Evolutionary conservation across 2,113 vertebrate genomes (phyloP).

Genomic region (Peromyscus polionotus): DNA sequence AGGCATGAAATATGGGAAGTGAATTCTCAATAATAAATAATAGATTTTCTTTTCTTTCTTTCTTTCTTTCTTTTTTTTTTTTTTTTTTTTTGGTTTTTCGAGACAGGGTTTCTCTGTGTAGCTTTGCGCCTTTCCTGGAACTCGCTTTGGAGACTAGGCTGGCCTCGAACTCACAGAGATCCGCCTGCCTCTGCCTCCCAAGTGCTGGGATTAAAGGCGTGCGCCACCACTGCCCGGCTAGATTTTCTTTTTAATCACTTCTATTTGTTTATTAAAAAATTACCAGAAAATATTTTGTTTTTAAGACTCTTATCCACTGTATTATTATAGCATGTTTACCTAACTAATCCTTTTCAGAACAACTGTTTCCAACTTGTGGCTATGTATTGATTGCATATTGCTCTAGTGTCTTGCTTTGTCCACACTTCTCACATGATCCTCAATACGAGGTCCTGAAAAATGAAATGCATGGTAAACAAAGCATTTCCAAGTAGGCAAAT

Average conservation of each 20-base stretch:
- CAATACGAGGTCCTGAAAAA: background rate
- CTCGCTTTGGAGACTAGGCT: no score
- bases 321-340: background rate
- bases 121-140: no score
- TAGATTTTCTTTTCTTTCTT: background rate
- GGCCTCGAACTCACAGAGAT: no score
- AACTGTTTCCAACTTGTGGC: background rate
- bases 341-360: background rate
- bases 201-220: no score
- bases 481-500: background rate
- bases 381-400: background rate
- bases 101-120: no score
- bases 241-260: background rate
- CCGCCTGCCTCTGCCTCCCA: no score
- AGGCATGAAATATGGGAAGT: background rate
- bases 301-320: background rate
- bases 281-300: background rate
- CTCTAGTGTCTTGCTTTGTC: background rate
- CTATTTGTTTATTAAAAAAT: background rate
- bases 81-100: no score
- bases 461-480: background rate
- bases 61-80: no score
- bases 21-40: background rate
- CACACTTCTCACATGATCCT: background rate
- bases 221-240: no score